Evolutionary conservation across 2,113 vertebrate species (phyloP), one percentile per base, ranked within the genome.

Genomic region (Phrynosoma blainvillii): DNA sequence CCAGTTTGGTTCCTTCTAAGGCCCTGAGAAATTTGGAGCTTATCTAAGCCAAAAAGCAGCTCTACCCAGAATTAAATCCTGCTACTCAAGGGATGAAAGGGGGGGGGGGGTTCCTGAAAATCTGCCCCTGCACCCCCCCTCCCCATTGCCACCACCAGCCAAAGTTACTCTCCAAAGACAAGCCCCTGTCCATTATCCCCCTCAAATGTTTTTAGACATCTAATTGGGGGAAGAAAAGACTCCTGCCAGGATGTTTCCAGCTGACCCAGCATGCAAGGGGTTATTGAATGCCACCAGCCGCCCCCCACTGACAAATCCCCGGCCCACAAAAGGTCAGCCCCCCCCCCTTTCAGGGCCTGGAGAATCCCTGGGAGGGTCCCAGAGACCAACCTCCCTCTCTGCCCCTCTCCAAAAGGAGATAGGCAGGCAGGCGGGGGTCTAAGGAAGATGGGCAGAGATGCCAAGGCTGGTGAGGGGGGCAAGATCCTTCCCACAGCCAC

Each of bases 231-330:
- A 5, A 79, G 8, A 87, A 78, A 77, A 36, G 6, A 78, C 93
- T 82, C 92, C 87, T 0, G 2, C 86, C 0, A 56, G 85, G 91
- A 86, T 92, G 87, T 92, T 94, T 70, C 32, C 54, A 87, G 93
- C 92, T 95, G 93, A 93, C 75, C 91, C 94, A 92, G 93, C 94
- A 87, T 47, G 27, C 32, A 4, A 89, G 66, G 87, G 84, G 92
- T 87, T 84, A 91, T 59, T 2, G 80, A 84, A 88, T 84, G 92
- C 85, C 68, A 10, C 21, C 3, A 0, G 42, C 84, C 0, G 42
- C 21, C 7, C 13, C 71, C 2, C 7, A 1, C 52, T 56, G 54
- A 59, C 56, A 42, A 74, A 68, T n/a, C 62, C 77, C 47, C 42
- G 21, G n/a, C 32, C 20, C 85, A 81, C 86, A 75, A 89, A 52